phyloP scores from a whole-genome alignment of 2,113 vertebrate genomes.

The Sisor rabdophorus region DNA sequence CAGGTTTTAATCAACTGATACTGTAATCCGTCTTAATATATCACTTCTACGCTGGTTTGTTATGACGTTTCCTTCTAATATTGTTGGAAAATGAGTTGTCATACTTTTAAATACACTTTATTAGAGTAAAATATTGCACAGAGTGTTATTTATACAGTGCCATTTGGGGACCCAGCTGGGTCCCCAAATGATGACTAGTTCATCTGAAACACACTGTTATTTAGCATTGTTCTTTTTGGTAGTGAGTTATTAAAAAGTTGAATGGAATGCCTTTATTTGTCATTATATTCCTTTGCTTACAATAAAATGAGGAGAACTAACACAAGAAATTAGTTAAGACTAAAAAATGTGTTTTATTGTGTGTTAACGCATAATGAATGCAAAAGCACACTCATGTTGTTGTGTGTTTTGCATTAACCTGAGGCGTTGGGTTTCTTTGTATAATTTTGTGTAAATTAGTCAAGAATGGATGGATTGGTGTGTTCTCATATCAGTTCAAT shows the following conservation, averaged over 20 bases:
- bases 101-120: not conserved
- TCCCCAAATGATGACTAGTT: not conserved
- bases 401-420: too few relatives aligned
- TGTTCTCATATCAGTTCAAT: too few relatives aligned
- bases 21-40: not conserved
- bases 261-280: too few relatives aligned
- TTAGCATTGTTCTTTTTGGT: conserved; percentile 4
- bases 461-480: too few relatives aligned
- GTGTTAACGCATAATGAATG: too few relatives aligned
- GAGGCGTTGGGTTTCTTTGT: too few relatives aligned
- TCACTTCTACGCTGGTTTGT: not conserved
- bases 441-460: too few relatives aligned
- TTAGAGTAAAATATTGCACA: not conserved
- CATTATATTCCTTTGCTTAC: too few relatives aligned
- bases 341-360: too few relatives aligned
- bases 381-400: too few relatives aligned
- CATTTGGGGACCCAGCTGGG: not conserved
- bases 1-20: conserved; percentile 9
- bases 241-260: not conserved
- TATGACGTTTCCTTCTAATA: not conserved
- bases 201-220: conserved; percentile 1
- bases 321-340: too few relatives aligned
- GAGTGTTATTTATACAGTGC: not conserved
- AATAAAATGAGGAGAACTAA: not conserved
- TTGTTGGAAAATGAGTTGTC: not conserved